Evolutionary conservation across 2,113 vertebrate species (phyloP).

Genomic region (Hydrochoerus hydrochaeris): DNA sequence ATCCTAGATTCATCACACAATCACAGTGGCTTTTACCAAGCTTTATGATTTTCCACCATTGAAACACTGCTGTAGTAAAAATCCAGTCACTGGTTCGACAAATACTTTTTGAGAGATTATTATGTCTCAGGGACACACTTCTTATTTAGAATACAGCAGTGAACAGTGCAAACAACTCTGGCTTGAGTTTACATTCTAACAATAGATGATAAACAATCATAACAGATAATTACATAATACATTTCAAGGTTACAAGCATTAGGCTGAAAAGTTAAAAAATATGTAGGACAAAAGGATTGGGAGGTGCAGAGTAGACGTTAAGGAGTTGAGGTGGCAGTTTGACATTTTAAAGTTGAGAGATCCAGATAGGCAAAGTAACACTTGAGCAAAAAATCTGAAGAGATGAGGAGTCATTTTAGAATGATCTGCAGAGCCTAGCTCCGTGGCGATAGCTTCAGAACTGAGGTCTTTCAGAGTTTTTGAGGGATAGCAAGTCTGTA

Average conservation of each 20-base stretch:
- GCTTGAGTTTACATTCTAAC: neutral
- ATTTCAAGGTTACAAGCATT: neutral
- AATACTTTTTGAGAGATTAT: neutral
- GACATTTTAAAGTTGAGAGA: neutral
- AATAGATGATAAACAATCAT: neutral
- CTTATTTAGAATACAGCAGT: neutral
- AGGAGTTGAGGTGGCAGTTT: neutral
- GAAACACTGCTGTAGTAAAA: neutral
- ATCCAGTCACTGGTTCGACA: neutral
- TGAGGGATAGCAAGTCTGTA: neutral
- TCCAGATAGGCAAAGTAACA: neutral
- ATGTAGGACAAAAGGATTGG: neutral
- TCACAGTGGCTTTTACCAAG: neutral
- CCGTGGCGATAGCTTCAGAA: neutral
- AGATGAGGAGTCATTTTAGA: neutral
- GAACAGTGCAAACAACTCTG: neutral
- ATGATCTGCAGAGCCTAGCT: neutral
- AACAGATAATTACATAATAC: neutral
- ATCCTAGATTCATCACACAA: neutral
- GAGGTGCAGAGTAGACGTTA: fast-evolving
- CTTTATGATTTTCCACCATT: neutral
- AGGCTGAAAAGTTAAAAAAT: neutral
- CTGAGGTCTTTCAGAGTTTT: neutral
- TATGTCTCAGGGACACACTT: neutral
- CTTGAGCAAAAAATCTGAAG: neutral